Base-by-base conservation (phyloP, 2,113 vertebrate genomes). In the Barbus barbus region DNA sequence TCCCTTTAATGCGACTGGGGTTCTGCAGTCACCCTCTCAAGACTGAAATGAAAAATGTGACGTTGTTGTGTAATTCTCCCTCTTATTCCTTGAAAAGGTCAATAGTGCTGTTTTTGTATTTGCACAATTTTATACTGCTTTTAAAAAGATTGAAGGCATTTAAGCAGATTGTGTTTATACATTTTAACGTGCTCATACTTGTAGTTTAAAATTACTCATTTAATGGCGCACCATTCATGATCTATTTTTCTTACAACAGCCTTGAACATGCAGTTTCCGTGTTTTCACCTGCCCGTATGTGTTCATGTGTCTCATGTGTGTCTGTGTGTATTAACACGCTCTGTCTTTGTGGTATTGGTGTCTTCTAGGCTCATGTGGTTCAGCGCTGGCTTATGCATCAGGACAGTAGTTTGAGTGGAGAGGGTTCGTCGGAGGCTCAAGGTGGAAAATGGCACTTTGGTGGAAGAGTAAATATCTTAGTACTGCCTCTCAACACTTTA, bases 401-500 rank as follows among this genome's bases (percentile, higher is more conserved):
- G 89, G 87, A 88, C 89, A 83, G 87, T 84, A 82, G 83, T 86
- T 83, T 87, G 82, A 82, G 78, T 74, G 81, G 85, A 82, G 85
- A 85, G 78, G 71, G 84, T 81, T 83, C 84, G 20, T 7, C 36
- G 36, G 74, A 74, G 86, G 26, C 73, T 79, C 22, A 78, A 71
- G 73, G 72, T 72, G 86, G 78, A 89, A 79, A 83, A 46, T 81
- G 83, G 78, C 76, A 87, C 86, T 91, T 86, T 90, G 83, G 86
- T 87, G 89, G 89, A 81, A 87, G 84, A 88, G 87, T 90, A 87
- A 91, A 91, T 89, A 89, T 85, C 88, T 87, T 72, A 88, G 56
- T 61, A 85, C 44, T 80, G 83, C 69, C 81, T 85, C 44, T 84
- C 56, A 53, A 75, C 81, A 67, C 72, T 83, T 84, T 87, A 60